Evolutionary conservation across 2,113 vertebrate genomes (phyloP), one percentile per base, ranked within the genome.

Genomic region (Anhinga rufa): DNA sequence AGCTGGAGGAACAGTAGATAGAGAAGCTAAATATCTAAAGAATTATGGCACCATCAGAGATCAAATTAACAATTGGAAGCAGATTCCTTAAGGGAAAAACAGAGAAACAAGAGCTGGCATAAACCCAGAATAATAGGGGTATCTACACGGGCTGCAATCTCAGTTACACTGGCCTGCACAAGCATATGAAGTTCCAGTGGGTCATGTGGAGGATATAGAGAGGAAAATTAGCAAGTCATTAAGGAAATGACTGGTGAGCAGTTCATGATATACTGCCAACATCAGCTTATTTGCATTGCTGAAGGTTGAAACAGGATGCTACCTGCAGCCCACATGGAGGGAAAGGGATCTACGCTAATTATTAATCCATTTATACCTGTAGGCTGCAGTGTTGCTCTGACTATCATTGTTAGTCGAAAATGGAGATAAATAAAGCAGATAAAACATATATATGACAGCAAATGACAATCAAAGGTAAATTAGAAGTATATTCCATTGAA

Each of bases 161-260:
- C 71, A 32, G 36, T 93, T 85, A 76, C 12, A 6, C 34, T 55
- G 61, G 12, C 28, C 62, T 92, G 62, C 38, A 57, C 52, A 71
- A 64, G 89, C 72, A 28, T 40, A 64, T 28, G 86, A 96, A 44
- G 58, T 97, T 96, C 96, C 95, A 76, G n/a, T 42, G 25, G 94
- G 87, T 95, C 90, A 88, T 88, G 40, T 31, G 80, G 85, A 96
- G 94, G 92, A 95, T 81, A 96, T 79, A 79, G 42, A 91, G 92
- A 96, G 92, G 97, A 97, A 97, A 97, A 97, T 98, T 97, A 98
- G 96, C 97, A 98, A 98, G 97, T 97, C 97, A 97, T 98, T 98
- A 97, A 97, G 97, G 97, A 98, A 98, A 97, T 65, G 58, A 76
- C 97, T 97, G 92, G 88, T 90, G 96, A 97, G 96, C 83, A 94